Evolutionary conservation across 1,140 invertebrate genomes (phyloP), one percentile per base, ranked within the genome.

Genomic region (Drosophila nebulosa): DNA sequence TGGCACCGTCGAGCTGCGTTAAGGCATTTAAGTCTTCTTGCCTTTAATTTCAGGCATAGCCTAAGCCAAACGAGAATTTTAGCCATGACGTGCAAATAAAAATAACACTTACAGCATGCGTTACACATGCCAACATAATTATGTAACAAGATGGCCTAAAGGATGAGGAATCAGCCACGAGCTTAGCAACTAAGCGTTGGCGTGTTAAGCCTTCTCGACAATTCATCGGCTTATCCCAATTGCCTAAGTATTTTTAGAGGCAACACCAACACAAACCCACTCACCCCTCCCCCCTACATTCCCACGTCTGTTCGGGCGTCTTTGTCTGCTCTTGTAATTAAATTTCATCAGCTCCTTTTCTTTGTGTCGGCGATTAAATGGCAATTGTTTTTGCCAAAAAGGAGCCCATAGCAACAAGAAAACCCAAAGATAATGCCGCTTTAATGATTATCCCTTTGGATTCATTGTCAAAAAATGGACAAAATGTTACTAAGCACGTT

Each of bases 11-110:
- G 69, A 65, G 80, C 63, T 51, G 74, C 78, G 74, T 86, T 78
- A 78, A 86, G 78, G 70, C 80, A 67, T 78, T 62, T 86, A 85
- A 85, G 80, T 81, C 80, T 79, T 79, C 73, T 79, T 79, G 69
- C 81, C 78, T 81, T 78, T 74, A 86, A 86, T 88, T 88, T 86
- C 55, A 39, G 46, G 63, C 58, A 53, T 62, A 46, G 39, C 39
- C 9, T 18, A 46, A 46, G 39, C 39, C 39, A 46, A 71, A 63
- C 67, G 72, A 73, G 58, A 32, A 22, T 21, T 21, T 56, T 67
- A 53, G 22, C 60, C 50, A 51, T 83, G 67, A 72, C 78, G 74
- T 81, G 83, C 81, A 85, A 86, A 85, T 81, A 88, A 81, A 74
- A 81, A 75, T 69, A 81, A 80, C 66, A 85, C 66, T 69, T 78